Conservation (phyloP, 2,113 vertebrate genomes). For the Fulmarus glacialis region DNA sequence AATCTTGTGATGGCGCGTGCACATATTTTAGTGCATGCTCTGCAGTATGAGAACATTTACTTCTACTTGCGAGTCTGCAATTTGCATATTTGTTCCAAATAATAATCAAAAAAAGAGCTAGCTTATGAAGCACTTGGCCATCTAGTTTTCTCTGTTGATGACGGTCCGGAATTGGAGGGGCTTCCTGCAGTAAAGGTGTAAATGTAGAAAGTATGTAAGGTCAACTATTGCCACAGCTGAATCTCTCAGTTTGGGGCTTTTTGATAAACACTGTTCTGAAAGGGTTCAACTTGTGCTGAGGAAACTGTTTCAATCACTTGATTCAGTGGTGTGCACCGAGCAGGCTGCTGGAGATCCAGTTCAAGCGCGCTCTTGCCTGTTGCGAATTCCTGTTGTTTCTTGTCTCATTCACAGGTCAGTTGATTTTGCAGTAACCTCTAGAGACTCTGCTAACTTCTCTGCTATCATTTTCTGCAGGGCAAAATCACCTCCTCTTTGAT, state of each 20-base stretch:
- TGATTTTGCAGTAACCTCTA: neutral
- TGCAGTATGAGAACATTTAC: slow-evolving; percentile 55
- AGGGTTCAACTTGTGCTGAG: neutral
- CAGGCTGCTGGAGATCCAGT: neutral
- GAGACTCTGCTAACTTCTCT: neutral
- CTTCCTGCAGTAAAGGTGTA: neutral
- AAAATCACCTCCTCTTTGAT: neutral
- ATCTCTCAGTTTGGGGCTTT: neutral
- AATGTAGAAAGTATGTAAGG: neutral
- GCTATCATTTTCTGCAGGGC: neutral
- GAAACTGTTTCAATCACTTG: neutral
- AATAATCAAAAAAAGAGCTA: neutral
- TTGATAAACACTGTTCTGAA: neutral
- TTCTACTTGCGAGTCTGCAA: slow-evolving; percentile 28
- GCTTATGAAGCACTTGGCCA: neutral
- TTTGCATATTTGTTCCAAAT: slow-evolving; percentile 25
- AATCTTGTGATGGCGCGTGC: slow-evolving; percentile 57
- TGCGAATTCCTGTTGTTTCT: neutral
- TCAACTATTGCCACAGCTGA: neutral
- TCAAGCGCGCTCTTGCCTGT: neutral
- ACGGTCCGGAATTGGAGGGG: neutral
- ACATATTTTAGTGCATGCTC: slow-evolving; percentile 42
- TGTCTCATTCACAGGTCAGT: neutral
- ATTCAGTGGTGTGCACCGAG: neutral
- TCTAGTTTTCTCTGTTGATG: neutral